Conservation (phyloP, 2,888 invertebrate species). For the Liodrosophila aerea region DNA sequence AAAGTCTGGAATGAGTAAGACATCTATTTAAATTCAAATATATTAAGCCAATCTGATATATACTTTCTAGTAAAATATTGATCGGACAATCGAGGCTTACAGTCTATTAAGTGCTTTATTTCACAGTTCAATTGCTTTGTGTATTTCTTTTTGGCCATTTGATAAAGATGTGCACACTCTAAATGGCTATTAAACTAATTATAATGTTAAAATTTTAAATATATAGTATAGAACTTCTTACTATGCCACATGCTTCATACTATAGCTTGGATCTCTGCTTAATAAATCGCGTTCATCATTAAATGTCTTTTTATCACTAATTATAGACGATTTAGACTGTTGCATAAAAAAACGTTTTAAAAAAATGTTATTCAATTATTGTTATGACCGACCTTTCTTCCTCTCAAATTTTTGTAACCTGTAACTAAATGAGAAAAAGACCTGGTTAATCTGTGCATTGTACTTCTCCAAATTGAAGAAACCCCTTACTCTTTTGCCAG, state of each 20-base stretch:
- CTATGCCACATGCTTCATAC: slow-evolving; percentile 44
- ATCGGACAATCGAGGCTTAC: slow-evolving; percentile 11
- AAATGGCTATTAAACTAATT: slow-evolving; percentile 20
- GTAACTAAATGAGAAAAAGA: too few species aligned
- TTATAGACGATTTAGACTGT: too few species aligned
- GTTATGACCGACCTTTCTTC: too few species aligned
- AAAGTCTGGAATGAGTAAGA: neutral
- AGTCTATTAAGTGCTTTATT: slow-evolving; percentile 22
- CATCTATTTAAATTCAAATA: neutral
- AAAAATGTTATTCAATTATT: too few species aligned
- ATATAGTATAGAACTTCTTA: slow-evolving; percentile 12
- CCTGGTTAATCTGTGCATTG: too few species aligned
- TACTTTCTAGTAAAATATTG: slow-evolving; percentile 41
- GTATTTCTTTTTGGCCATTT: slow-evolving; percentile 24
- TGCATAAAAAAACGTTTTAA: too few species aligned
- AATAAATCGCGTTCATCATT: slow-evolving; percentile 29
- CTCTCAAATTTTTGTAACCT: too few species aligned
- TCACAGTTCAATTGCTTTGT: slow-evolving; percentile 33
- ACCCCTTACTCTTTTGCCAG: too few species aligned
- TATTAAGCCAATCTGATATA: neutral
- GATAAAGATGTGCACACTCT: slow-evolving; percentile 30
- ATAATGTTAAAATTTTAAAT: too few species aligned
- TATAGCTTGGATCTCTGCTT: slow-evolving; percentile 51
- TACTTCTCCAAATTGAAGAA: too few species aligned
- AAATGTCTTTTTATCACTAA: too few species aligned